Evolutionary conservation across 1,140 invertebrate species (phyloP), one percentile per base, ranked within the genome.

Genomic region (Lordiphosa clarofinis): DNA sequence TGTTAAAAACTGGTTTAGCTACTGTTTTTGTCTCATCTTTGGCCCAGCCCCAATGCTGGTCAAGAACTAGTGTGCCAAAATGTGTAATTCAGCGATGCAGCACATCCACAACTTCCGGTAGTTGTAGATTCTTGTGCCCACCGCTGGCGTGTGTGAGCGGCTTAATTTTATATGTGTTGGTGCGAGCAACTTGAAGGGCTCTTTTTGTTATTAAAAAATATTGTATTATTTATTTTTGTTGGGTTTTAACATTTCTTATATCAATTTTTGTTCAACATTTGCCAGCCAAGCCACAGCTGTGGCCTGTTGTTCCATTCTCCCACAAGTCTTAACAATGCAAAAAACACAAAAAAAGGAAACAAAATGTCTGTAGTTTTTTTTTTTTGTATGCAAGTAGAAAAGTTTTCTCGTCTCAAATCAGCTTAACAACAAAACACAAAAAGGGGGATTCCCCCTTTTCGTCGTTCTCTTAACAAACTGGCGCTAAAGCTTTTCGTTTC

Each of bases 401-500:
- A 46, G 11, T 44, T 6, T 44, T 3, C 5, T 7, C 24, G 24
- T 28, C 6, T 28, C 24, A 28, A 28, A 28, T 28, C 24, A 28
- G 24, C 24, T 28, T 28, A 28, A 28, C 24, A 28, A 28, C 24
- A 28, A 28, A 2, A 7, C 1, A 28, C n/a, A 28, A 28, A 28
- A 28, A 28, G 42, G 42, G n/a, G 42, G n/a, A 21, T 12, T 44
- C 21, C 9, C 42, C 5, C 19, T 24, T 2, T 12, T 46, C 12
- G 24, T 28, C 24, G 24, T 28, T 12, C 7, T 31, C 31, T 4
- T 31, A 44, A 28, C 21, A 44, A 44, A 28, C 12, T 42, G 24
- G 11, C 31, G 59, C 58, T 69, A 69, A 69, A 69, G 65, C 65
- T 69, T 69, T 69, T 60, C 64, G 65, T 68, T 68, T n/a, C 50